phyloP scores from a whole-genome alignment of 2,888 invertebrate species.

The Clitarchus hookeri region DNA sequence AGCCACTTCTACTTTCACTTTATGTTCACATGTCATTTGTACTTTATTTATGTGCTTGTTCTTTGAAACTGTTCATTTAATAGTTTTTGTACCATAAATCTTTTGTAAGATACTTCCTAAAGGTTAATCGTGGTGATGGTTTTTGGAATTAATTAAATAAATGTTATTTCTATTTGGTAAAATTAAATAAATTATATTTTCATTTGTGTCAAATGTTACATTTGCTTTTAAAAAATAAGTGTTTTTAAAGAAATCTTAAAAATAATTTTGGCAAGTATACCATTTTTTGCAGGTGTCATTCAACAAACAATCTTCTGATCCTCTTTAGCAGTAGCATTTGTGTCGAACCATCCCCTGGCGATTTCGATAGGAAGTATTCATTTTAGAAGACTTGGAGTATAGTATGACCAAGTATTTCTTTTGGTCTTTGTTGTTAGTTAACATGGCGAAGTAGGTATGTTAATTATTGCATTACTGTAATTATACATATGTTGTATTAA shows the following conservation, averaged over 20 bases:
- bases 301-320: neutral
- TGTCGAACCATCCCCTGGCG: slow-evolving; percentile 1
- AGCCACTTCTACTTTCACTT: slow-evolving; percentile 5
- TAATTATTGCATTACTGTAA: slow-evolving; percentile 14
- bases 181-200: neutral
- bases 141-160: neutral
- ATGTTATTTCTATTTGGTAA: neutral
- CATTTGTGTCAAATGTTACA: neutral
- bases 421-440: neutral
- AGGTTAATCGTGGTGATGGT: slow-evolving; percentile 14
- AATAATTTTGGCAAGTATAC: neutral
- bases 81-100: neutral
- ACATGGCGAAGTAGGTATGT: neutral
- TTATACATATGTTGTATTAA: slow-evolving; percentile 8
- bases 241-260: neutral
- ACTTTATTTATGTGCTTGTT: neutral
- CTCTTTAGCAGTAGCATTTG: neutral
- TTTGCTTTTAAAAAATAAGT: neutral
- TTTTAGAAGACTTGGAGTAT: neutral
- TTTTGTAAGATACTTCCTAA: slow-evolving; percentile 14
- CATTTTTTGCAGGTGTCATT: neutral
- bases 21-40: neutral
- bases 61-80: neutral
- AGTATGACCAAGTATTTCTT: neutral
- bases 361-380: slow-evolving; percentile 7